Percentiles rank a stretch among this genome's conserved stretches.
Evolutionary conservation across 2,888 invertebrate genomes (phyloP).

Genomic region (Hololepta plana): DNA sequence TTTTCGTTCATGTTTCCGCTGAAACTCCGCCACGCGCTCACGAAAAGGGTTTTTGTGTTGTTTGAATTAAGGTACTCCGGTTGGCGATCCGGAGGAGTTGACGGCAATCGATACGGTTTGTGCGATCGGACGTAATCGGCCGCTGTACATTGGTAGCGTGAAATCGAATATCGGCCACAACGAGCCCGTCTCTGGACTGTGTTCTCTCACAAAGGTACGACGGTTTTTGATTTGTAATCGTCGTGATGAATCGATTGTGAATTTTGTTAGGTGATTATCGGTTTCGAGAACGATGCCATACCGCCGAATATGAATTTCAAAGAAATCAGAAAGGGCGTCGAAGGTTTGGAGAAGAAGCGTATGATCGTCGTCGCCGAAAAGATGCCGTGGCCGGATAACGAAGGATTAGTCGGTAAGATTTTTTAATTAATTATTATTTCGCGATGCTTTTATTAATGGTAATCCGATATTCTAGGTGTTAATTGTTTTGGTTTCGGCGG

Average conservation of each 20-base stretch:
- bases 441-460: too few relatives aligned
- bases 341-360: slow-evolving; percentile 39
- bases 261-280: slow-evolving; percentile 33
- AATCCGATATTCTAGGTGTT: slow-evolving; percentile 40
- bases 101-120: slow-evolving; percentile 61
- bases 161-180: slow-evolving; percentile 85
- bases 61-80: slow-evolving; percentile 34
- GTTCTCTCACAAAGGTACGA: slow-evolving; percentile 51
- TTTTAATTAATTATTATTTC: too few relatives aligned
- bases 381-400: slow-evolving; percentile 38
- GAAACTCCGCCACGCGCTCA: neutral
- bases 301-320: slow-evolving; percentile 69
- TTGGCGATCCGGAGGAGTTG: slow-evolving; percentile 80
- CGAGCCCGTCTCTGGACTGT: slow-evolving; percentile 65
- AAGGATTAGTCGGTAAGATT: slow-evolving; percentile 50
- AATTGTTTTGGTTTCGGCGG: slow-evolving; percentile 94
- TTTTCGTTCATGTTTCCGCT: neutral
- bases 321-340: slow-evolving; percentile 29
- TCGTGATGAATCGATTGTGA: too few relatives aligned
- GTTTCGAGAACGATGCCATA: slow-evolving; percentile 57
- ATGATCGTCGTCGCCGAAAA: slow-evolving; percentile 53
- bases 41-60: neutral
- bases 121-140: slow-evolving; percentile 21
- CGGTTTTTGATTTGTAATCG: too few relatives aligned
- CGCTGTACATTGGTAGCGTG: slow-evolving; percentile 67